phyloP scores from a whole-genome alignment of 2,888 invertebrate species.

The Brachypterus glaber region DNA sequence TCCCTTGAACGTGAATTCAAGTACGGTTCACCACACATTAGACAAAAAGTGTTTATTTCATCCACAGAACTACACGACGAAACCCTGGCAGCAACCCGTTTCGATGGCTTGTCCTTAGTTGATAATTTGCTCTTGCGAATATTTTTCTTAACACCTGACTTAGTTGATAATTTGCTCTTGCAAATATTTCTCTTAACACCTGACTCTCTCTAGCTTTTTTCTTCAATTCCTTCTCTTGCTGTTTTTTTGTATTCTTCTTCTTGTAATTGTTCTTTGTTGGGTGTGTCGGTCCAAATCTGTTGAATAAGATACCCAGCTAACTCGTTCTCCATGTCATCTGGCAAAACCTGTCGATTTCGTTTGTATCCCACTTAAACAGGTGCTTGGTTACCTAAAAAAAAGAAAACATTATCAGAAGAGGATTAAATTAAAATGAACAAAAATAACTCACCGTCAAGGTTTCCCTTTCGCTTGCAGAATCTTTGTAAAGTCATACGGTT shows the following conservation, averaged over 20 bases:
- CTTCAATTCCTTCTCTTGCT: too few species aligned
- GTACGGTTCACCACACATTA: not conserved
- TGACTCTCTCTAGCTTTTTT: not conserved
- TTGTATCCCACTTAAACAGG: slow-evolving; percentile 6
- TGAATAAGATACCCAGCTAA: slow-evolving; percentile 9
- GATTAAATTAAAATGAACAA: too few species aligned
- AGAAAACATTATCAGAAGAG: too few species aligned
- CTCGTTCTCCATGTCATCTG: slow-evolving; percentile 8
- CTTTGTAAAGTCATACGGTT: slow-evolving; percentile 5
- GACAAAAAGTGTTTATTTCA: not conserved
- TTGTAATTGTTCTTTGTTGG: too few species aligned
- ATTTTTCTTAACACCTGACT: not conserved
- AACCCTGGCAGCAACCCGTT: not conserved
- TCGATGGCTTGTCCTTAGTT: not conserved
- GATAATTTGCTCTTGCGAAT: not conserved
- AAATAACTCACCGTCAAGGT: too few species aligned
- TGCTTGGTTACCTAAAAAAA: not conserved
- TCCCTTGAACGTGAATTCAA: not conserved
- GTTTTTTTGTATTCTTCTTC: too few species aligned
- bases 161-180: not conserved
- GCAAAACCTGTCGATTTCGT: slow-evolving; percentile 9
- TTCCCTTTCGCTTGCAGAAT: not conserved
- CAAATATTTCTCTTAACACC: not conserved
- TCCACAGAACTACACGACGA: not conserved
- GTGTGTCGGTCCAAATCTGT: too few species aligned